A percentile compares a stretch with the other conserved stretches of the same genome.
phyloP scores from a whole-genome alignment of 1,140 invertebrate genomes.

The Diorhabda carinulata region DNA sequence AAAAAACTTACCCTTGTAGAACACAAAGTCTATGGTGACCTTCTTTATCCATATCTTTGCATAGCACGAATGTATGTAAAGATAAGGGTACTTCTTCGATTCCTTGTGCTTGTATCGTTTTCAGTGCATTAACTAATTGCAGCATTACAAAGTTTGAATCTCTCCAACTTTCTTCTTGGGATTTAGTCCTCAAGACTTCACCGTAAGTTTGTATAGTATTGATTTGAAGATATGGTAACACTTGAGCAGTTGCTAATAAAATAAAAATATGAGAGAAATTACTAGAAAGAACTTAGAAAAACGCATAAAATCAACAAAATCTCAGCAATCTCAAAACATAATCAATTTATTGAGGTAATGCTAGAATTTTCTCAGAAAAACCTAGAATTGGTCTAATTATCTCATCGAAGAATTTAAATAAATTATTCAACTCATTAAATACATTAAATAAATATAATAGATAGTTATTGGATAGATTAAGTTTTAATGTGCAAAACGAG shows the following conservation, averaged over 20 bases:
- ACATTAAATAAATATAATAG: too few species aligned
- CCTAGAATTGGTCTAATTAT: too few species aligned
- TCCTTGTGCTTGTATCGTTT: conserved; percentile 77
- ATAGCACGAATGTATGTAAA: conserved; percentile 62
- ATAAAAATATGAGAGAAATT: conserved; percentile 21
- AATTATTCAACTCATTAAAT: too few species aligned
- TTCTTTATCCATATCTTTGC: conserved; percentile 55
- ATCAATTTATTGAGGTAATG: too few species aligned
- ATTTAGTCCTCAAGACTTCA: conserved; percentile 51
- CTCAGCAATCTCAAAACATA: too few species aligned
- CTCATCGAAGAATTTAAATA: too few species aligned
- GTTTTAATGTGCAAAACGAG: too few species aligned
- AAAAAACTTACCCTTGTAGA: conserved; percentile 61
- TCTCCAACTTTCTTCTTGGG: conserved; percentile 42
- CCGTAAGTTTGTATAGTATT: conserved; percentile 66
- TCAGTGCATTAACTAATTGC: conserved; percentile 75
- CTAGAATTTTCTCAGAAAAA: too few species aligned
- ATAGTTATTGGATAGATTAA: too few species aligned
- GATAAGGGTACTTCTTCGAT: conserved; percentile 70
- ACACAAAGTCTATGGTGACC: conserved; percentile 62
- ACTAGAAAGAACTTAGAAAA: neutral
- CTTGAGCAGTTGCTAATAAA: conserved; percentile 67
- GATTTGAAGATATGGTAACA: conserved; percentile 65
- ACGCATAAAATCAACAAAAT: neutral
- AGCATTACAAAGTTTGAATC: conserved; percentile 67